Percentiles rank a stretch among this genome's conserved stretches.
Evolutionary conservation across 1,140 invertebrate species (phyloP).

Genomic region (Papilio polyxenes): DNA sequence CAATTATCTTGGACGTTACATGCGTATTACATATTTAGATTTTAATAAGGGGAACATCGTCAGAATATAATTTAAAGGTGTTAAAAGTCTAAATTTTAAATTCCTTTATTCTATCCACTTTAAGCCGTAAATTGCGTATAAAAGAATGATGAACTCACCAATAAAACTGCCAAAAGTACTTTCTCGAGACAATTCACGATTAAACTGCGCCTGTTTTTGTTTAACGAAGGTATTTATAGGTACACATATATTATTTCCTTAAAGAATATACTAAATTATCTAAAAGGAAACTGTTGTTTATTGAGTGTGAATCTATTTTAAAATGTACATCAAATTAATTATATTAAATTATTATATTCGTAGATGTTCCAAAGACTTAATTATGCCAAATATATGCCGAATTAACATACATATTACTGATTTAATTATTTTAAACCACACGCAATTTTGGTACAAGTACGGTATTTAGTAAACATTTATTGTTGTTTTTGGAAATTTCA

Average conservation of each 20-base stretch:
- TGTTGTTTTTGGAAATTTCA: no score
- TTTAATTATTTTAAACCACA: background rate
- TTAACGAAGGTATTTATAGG: conserved; percentile 1
- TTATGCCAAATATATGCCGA: background rate
- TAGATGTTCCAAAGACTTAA: background rate
- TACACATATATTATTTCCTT: background rate
- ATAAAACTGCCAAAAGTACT: background rate
- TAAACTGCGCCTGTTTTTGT: background rate
- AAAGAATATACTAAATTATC: background rate
- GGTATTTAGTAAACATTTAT: no score
- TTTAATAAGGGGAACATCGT: no score
- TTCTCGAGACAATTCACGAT: conserved; percentile 2
- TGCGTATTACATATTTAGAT: no score
- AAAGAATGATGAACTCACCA: background rate
- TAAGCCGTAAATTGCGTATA: background rate
- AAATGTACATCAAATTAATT: background rate
- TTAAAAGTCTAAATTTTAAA: no score
- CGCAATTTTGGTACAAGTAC: no score
- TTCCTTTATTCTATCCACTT: no score
- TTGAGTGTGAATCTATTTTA: background rate
- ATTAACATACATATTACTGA: background rate
- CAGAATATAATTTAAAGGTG: no score
- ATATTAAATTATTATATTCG: background rate
- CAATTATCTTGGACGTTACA: background rate
- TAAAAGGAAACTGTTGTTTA: conserved; percentile 9